A percentile compares a stretch with the other conserved stretches of the same genome.
Evolutionary conservation across 2,797 vertebrate genomes (phyloP).

Genomic region (Cryptoprocta ferox): DNA sequence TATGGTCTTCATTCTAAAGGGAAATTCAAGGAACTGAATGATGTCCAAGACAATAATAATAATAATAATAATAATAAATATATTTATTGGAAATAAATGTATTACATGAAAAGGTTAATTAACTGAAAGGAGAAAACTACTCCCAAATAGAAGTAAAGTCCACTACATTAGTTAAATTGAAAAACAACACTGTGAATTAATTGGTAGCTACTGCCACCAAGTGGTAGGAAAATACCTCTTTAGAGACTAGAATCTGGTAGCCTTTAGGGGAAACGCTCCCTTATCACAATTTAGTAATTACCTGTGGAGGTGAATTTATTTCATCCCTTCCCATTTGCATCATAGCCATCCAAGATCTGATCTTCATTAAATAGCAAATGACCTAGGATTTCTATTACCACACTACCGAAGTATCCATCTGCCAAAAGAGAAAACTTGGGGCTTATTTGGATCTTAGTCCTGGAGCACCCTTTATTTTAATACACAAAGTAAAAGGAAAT

Average conservation of each 20-base stretch:
- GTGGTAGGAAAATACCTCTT: slow-evolving; percentile 63
- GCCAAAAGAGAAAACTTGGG: neutral
- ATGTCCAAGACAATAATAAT: neutral
- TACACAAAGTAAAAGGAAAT: neutral
- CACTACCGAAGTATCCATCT: neutral
- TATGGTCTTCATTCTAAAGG: neutral
- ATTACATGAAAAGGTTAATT: neutral
- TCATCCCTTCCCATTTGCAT: neutral
- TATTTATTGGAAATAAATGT: neutral
- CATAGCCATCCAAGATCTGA: neutral
- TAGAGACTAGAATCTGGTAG: neutral
- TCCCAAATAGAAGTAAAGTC: neutral
- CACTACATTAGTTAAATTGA: neutral
- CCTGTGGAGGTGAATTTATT: neutral
- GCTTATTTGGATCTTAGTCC: neutral
- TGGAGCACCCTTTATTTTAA: neutral
- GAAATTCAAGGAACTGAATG: neutral
- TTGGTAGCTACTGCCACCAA: slow-evolving; percentile 77
- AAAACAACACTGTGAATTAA: slow-evolving; percentile 36
- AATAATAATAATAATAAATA: neutral
- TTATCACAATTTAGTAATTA: neutral
- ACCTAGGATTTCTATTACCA: neutral
- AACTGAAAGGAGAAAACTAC: neutral
- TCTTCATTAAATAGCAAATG: neutral
- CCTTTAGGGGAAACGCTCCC: neutral